Evolutionary conservation across 2,888 invertebrate genomes (phyloP).

Genomic region (Lymantria monacha): DNA sequence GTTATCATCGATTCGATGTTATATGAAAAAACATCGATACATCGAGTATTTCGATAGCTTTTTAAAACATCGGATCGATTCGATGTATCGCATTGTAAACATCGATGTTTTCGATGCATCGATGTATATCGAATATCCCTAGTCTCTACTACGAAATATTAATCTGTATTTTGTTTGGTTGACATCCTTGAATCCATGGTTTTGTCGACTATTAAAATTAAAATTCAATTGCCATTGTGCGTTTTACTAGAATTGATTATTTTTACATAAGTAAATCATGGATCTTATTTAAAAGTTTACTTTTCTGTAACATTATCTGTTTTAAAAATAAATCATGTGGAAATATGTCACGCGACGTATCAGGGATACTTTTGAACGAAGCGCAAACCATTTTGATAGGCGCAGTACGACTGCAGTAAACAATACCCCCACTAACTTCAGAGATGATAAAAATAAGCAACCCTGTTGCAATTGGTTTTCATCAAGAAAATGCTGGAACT

Average conservation of each 20-base stretch:
- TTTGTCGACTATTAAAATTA: no score
- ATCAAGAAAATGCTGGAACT: conserved; percentile 51
- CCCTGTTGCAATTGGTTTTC: conserved; percentile 52
- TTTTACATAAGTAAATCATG: neutral
- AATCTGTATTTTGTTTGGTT: no score
- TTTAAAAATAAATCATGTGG: conserved; percentile 63
- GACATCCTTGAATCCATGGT: no score
- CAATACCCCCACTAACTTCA: conserved; percentile 41
- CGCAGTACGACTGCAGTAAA: conserved; percentile 65
- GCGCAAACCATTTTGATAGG: conserved; percentile 74
- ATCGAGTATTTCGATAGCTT: no score
- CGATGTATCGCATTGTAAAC: no score
- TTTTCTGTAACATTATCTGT: neutral
- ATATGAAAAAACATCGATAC: no score
- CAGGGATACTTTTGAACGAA: conserved; percentile 74
- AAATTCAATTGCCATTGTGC: no score
- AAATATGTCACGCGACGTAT: conserved; percentile 78
- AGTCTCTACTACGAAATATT: no score
- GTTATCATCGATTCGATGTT: no score
- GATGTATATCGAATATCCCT: no score
- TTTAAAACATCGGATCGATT: no score
- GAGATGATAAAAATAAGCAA: conserved; percentile 49
- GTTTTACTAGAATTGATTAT: neutral
- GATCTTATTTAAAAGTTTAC: neutral
- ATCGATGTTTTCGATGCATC: no score